Evolutionary conservation across 2,113 vertebrate species (phyloP).

Genomic region (Thinocorus orbignyianus): DNA sequence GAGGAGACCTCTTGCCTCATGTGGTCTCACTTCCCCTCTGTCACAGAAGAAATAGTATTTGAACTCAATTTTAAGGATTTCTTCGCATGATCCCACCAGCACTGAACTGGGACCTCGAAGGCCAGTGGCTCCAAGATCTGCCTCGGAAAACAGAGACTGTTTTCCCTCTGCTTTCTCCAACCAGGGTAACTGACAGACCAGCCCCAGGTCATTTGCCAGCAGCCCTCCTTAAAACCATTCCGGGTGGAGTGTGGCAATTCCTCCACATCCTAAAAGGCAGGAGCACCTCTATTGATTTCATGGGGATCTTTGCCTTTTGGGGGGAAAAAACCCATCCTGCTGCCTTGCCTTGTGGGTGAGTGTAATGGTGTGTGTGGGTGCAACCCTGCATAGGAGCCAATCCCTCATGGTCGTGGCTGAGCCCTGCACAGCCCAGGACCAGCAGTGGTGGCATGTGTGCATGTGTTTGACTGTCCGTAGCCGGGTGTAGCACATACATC

Average conservation of each 20-base stretch:
- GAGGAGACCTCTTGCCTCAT: background rate
- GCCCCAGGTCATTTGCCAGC: background rate
- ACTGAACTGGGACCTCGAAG: background rate
- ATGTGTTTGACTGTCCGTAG: background rate
- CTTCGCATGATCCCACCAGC: background rate
- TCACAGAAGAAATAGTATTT: background rate
- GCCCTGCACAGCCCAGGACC: background rate
- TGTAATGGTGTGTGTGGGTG: background rate
- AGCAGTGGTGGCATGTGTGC: fast-evolving
- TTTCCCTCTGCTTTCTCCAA: background rate
- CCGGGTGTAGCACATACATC: background rate
- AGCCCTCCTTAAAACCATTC: background rate
- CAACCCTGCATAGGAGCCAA: background rate
- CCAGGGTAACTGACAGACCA: background rate
- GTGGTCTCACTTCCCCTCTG: background rate
- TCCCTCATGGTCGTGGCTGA: fast-evolving
- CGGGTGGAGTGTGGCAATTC: background rate
- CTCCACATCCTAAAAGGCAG: background rate
- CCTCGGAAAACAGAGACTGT: background rate
- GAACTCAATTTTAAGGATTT: background rate
- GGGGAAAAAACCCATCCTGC: background rate
- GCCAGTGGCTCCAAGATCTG: background rate
- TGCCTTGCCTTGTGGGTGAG: background rate
- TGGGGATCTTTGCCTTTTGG: background rate
- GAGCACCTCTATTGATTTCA: background rate